phyloP scores from a whole-genome alignment of 1,140 invertebrate genomes.

The Plutomurus gul region DNA sequence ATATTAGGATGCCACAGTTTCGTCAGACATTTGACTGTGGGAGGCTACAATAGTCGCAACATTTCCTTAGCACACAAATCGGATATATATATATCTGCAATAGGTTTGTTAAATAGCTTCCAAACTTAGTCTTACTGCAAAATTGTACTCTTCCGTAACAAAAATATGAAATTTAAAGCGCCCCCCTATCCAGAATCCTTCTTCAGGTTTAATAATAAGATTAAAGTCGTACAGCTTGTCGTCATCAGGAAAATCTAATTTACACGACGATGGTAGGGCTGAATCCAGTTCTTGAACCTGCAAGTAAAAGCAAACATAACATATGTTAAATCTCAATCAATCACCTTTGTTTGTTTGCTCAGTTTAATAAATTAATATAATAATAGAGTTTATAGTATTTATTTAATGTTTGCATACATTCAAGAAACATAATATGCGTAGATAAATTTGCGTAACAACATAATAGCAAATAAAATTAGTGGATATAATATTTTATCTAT shows the following conservation, averaged over 20 bases:
- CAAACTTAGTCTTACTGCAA: conserved; percentile 78
- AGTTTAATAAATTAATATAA: neutral
- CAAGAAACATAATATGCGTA: too few relatives aligned
- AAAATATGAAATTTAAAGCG: conserved; percentile 82
- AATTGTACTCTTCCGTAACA: conserved; percentile 94
- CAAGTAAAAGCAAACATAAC: conserved; percentile 53
- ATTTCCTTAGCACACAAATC: conserved; percentile 44
- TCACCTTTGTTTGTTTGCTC: too few relatives aligned
- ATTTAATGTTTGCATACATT: too few relatives aligned
- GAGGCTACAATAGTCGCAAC: conserved; percentile 70
- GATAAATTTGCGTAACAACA: too few relatives aligned
- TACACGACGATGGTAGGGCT: conserved; percentile 78
- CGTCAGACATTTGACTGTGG: conserved; percentile 86
- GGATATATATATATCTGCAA: too few relatives aligned
- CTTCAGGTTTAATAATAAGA: conserved; percentile 79
- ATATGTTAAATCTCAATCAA: too few relatives aligned
- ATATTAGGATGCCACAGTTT: conserved; percentile 97
- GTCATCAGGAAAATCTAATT: conserved; percentile 78
- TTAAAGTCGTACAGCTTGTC: conserved; percentile 80
- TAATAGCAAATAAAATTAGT: too few relatives aligned
- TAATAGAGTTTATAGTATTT: too few relatives aligned
- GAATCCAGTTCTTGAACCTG: conserved; percentile 89
- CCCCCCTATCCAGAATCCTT: conserved; percentile 87
- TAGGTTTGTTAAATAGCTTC: too few relatives aligned
- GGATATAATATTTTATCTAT: too few relatives aligned